These are phyloP conservation scores for Zophobas morio DNA, from an alignment of 1,140 invertebrate species.

Conservation along the genomic window DNA sequence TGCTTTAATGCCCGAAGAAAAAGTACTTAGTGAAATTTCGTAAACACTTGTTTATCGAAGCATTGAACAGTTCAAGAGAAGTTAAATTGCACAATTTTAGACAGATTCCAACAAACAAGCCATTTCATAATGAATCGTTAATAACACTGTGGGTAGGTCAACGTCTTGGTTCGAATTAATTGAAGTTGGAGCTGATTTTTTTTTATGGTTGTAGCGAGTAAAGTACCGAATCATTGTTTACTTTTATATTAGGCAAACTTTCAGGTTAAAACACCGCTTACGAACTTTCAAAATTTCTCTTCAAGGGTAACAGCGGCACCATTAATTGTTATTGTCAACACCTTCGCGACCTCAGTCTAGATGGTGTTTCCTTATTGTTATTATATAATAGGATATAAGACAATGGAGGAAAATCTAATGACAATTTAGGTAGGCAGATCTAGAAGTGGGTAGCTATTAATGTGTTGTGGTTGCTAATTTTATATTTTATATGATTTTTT, in stretches of 20 bases:
- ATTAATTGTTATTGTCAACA: constrained; percentile 29
- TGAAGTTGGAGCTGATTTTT: not conserved
- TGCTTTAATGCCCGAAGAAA: not conserved
- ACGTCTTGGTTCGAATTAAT: constrained; percentile 8
- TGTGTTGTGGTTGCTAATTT: too few species aligned
- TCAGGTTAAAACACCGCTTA: not conserved
- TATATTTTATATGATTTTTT: too few species aligned
- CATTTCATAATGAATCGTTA: constrained; percentile 25
- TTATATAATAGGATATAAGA: constrained; percentile 9
- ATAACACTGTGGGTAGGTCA: constrained; percentile 14
- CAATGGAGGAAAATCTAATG: constrained; percentile 21
- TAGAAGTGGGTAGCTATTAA: not conserved
- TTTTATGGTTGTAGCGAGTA: not conserved
- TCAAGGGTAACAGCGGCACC: constrained; percentile 7
- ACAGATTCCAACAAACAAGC: constrained; percentile 38
- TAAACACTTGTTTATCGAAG: constrained; percentile 25
- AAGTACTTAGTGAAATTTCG: constrained; percentile 23
- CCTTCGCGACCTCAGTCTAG: not conserved
- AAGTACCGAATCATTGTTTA: constrained; percentile 12
- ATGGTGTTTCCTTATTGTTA: not conserved
- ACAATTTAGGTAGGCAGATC: constrained; percentile 15
- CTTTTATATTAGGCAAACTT: not conserved
- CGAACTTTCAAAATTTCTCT: constrained; percentile 43
- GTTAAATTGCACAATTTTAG: constrained; percentile 31
- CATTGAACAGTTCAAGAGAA: constrained; percentile 32